Evolutionary conservation across 2,797 vertebrate genomes (phyloP).

Genomic region (Sciurus vulgaris): DNA sequence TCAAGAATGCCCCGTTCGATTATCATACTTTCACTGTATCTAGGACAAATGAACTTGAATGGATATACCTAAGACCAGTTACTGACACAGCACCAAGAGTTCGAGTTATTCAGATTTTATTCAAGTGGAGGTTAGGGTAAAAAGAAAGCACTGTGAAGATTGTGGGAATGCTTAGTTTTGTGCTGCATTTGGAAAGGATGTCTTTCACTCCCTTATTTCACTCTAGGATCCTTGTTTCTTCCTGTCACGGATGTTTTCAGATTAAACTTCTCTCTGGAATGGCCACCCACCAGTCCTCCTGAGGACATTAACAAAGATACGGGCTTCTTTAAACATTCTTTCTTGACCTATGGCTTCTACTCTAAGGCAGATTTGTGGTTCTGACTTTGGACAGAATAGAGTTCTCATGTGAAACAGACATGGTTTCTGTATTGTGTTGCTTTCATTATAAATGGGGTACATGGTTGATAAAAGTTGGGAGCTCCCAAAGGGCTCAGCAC

Average conservation of each 20-base stretch:
- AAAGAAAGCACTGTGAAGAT: neutral
- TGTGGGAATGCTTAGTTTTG: neutral
- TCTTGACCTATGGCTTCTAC: neutral
- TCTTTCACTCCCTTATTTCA: neutral
- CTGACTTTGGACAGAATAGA: neutral
- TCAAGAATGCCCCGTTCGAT: neutral
- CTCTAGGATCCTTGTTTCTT: neutral
- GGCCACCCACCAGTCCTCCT: neutral
- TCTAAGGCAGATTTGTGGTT: neutral
- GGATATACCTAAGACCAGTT: neutral
- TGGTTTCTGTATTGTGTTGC: neutral
- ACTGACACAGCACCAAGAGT: neutral
- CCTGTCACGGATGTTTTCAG: neutral
- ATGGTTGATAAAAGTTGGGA: neutral
- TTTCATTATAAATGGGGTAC: neutral
- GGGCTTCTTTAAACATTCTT: neutral
- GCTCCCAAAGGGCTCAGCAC: neutral
- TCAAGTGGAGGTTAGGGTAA: neutral
- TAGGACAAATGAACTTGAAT: constrained; percentile 5
- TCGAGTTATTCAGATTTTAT: neutral
- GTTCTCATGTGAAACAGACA: neutral
- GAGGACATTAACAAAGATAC: neutral
- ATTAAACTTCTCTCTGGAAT: neutral
- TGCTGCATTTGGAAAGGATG: neutral
- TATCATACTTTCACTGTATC: neutral